Evolutionary conservation across 2,797 vertebrate species (phyloP).

Genomic region (Cyclura pinguis): DNA sequence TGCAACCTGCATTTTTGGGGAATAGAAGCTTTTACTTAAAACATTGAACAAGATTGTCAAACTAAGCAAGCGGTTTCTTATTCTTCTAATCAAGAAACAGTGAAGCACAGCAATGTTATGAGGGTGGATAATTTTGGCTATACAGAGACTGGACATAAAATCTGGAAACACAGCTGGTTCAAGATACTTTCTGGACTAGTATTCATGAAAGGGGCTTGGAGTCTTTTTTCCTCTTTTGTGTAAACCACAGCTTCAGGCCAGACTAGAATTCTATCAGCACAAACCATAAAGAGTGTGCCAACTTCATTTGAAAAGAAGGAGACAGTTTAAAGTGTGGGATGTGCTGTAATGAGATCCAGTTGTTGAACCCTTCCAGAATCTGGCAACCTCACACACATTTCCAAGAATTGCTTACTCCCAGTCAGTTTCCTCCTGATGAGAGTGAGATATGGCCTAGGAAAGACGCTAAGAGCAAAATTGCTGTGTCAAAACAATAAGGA

Average conservation of each 20-base stretch:
- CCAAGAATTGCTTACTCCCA: background rate
- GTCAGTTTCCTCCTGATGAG: background rate
- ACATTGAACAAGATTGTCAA: background rate
- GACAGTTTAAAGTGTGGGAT: background rate
- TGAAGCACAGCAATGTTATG: background rate
- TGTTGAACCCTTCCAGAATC: background rate
- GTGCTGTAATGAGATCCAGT: fast-evolving
- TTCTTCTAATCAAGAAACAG: background rate
- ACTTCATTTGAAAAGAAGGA: background rate
- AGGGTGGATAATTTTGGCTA: background rate
- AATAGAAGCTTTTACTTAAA: too few species aligned
- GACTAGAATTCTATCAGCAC: background rate
- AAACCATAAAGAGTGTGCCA: background rate
- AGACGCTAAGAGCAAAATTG: background rate
- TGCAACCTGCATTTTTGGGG: too few species aligned
- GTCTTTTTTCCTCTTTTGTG: background rate
- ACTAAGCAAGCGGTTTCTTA: too few species aligned
- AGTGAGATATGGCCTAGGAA: background rate
- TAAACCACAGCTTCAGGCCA: background rate
- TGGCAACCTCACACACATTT: background rate
- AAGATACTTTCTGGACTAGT: background rate
- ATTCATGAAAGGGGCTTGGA: background rate
- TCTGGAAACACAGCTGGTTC: background rate
- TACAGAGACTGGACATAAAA: background rate
- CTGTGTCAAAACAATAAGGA: background rate